Percentiles rank a stretch among this genome's conserved stretches.
phyloP scores from a whole-genome alignment of 2,113 vertebrate species.

The Planiliza haematocheilus region DNA sequence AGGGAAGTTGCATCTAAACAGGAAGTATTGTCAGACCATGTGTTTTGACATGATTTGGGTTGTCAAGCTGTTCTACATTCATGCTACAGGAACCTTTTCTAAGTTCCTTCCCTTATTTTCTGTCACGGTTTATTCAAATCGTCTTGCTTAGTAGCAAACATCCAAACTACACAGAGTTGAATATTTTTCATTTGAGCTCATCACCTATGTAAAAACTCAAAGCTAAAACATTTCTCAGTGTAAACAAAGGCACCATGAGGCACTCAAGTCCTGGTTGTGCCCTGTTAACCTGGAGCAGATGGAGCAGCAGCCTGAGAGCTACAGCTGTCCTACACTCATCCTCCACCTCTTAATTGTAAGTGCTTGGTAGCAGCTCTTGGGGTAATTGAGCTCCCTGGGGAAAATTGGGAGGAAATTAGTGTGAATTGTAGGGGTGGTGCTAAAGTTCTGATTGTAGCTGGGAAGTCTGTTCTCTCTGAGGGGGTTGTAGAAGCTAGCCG shows the following conservation, averaged over 20 bases:
- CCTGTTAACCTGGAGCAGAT: slow-evolving; percentile 66
- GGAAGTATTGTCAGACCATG: slow-evolving; percentile 34
- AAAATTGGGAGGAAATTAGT: slow-evolving; percentile 61
- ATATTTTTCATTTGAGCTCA: too few species aligned
- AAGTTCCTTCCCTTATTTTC: neutral
- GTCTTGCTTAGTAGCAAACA: neutral
- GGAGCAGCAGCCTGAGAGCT: slow-evolving; percentile 45
- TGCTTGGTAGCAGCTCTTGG: slow-evolving; percentile 37
- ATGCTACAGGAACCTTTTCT: neutral
- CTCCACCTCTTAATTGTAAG: slow-evolving; percentile 50
- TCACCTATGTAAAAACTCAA: too few species aligned
- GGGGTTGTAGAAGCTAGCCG: slow-evolving; percentile 55
- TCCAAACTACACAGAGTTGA: neutral
- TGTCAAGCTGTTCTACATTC: slow-evolving; percentile 9
- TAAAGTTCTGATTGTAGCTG: slow-evolving; percentile 57
- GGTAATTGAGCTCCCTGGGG: slow-evolving; percentile 70
- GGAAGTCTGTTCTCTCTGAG: slow-evolving; percentile 63
- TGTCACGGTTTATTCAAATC: neutral
- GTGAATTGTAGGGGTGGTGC: slow-evolving; percentile 70
- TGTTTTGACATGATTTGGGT: neutral
- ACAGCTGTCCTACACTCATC: slow-evolving; percentile 50
- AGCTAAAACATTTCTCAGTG: too few species aligned
- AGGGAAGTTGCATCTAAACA: slow-evolving; percentile 46
- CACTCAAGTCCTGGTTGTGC: neutral
- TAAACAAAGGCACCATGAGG: neutral